These are phyloP conservation scores for Scortum barcoo DNA, from an alignment of 2,113 vertebrate genomes.

Conservation along the genomic window DNA sequence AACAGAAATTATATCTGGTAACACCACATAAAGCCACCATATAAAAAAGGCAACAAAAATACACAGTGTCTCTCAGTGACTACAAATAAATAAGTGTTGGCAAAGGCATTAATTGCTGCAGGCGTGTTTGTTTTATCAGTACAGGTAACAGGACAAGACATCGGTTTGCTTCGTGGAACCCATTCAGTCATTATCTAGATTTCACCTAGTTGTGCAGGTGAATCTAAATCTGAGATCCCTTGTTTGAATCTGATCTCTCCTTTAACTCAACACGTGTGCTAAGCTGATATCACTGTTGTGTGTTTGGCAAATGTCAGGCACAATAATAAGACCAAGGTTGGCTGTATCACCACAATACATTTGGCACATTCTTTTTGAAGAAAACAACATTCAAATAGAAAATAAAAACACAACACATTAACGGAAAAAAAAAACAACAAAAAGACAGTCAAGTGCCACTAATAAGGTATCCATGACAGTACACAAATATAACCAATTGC, in stretches of 20 bases:
- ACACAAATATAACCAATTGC: slow-evolving; percentile 85
- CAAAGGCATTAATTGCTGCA: slow-evolving; percentile 73
- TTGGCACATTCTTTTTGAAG: slow-evolving; percentile 84
- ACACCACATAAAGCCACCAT: slow-evolving; percentile 61
- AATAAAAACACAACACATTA: slow-evolving; percentile 77
- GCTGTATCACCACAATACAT: slow-evolving; percentile 81
- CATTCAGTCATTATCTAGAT: slow-evolving; percentile 54
- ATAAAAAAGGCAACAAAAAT: slow-evolving; percentile 58
- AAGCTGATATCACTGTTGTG: slow-evolving; percentile 69
- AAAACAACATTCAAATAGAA: slow-evolving; percentile 81
- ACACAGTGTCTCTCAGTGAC: slow-evolving; percentile 74
- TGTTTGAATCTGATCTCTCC: slow-evolving; percentile 58
- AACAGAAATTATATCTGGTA: slow-evolving; percentile 65
- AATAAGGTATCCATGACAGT: slow-evolving; percentile 79
- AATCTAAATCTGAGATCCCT: slow-evolving; percentile 58
- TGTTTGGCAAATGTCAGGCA: slow-evolving; percentile 81
- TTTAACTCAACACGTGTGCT: slow-evolving; percentile 56
- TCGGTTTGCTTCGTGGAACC: slow-evolving; percentile 62
- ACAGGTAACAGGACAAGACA: slow-evolving; percentile 67
- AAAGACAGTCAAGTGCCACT: slow-evolving; percentile 83
- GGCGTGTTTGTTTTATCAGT: slow-evolving; percentile 62
- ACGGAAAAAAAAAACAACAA: slow-evolving; percentile 67
- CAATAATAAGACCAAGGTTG: slow-evolving; percentile 78
- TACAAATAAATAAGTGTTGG: slow-evolving; percentile 77
- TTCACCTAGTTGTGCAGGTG: slow-evolving; percentile 52